These are phyloP conservation scores for Griposia aprilina DNA, from an alignment of 2,888 invertebrate genomes.

Conservation along the genomic window DNA sequence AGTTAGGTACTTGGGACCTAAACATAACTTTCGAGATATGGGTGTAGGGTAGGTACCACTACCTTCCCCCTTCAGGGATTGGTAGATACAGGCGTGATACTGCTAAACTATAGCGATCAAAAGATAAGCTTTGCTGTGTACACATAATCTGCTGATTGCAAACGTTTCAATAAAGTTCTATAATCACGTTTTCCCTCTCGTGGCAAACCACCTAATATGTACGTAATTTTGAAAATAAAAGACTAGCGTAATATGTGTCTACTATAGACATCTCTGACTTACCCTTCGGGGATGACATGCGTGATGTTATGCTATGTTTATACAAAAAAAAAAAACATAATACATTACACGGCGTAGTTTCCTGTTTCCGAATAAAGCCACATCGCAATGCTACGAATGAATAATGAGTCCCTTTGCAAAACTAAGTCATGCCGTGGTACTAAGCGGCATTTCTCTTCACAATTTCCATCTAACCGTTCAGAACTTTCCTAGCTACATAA, in stretches of 20 bases:
- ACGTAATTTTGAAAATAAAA: background rate
- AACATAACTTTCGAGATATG: background rate
- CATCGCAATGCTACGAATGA: slow-evolving; percentile 48
- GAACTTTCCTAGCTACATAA: slow-evolving; percentile 73
- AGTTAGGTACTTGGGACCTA: background rate
- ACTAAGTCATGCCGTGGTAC: slow-evolving; percentile 40
- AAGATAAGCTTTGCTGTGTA: background rate
- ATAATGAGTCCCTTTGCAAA: slow-evolving; percentile 53
- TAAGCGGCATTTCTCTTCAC: slow-evolving; percentile 57
- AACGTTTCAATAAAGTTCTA: background rate
- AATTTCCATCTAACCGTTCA: slow-evolving; percentile 62
- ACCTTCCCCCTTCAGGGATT: background rate
- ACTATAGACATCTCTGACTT: background rate
- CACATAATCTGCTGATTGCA: background rate
- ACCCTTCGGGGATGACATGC: background rate
- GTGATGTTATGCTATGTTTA: background rate
- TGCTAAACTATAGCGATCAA: background rate
- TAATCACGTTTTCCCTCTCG: background rate
- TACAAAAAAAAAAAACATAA: slow-evolving; percentile 8
- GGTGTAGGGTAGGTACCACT: background rate
- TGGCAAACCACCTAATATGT: background rate
- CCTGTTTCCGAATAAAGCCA: slow-evolving; percentile 30
- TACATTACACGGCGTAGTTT: slow-evolving; percentile 6
- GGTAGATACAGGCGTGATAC: background rate
- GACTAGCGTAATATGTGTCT: background rate